Evolutionary conservation across 2,888 invertebrate genomes (phyloP), one percentile per base, ranked within the genome.

Genomic region (Syrista parreyssii): DNA sequence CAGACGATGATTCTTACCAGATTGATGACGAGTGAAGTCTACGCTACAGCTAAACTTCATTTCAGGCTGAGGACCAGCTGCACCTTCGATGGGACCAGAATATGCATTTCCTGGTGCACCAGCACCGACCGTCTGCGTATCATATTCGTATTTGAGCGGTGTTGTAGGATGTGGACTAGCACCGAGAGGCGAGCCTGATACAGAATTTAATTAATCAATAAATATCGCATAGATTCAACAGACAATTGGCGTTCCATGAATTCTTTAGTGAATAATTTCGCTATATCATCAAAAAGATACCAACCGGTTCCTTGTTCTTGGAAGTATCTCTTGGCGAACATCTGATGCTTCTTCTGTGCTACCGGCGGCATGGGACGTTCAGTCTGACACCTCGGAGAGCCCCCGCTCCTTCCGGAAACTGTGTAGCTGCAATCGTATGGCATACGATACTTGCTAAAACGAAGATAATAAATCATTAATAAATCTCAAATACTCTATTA

Each of bases 321-420:
- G 87, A 96, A 95, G 92, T 96, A 96, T 84, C 97, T 92, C 91
- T 97, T 97, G 11, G 97, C 98, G 89, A 97, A 98, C 95, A 98
- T 96, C 87, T 97, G 97, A 89, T 97, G 97, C 91, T 98, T 98
- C 92, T 98, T 98, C 91, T 97, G 97, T 0, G 96, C 96, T 73
- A 95, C 95, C 15, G 94, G 93, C 55, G 94, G 94, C 83, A 94
- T 93, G 79, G 88, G 87, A 68, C 94, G 92, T 3, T 93, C 92
- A 23, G 92, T 90, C 83, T 94, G 94, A 73, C 92, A 91, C 80
- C 90, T 86, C 40, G 92, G 89, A 68, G 91, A 88, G 68, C 88
- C 88, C 34, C 88, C 88, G 76, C 89, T 91, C 82, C 92, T 91
- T 31, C 89, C 91, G 15, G 90, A 87, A 35, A 89, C 86, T 23